Base-by-base conservation (phyloP, 1,140 invertebrate species). In the Notospermus geniculatus region DNA sequence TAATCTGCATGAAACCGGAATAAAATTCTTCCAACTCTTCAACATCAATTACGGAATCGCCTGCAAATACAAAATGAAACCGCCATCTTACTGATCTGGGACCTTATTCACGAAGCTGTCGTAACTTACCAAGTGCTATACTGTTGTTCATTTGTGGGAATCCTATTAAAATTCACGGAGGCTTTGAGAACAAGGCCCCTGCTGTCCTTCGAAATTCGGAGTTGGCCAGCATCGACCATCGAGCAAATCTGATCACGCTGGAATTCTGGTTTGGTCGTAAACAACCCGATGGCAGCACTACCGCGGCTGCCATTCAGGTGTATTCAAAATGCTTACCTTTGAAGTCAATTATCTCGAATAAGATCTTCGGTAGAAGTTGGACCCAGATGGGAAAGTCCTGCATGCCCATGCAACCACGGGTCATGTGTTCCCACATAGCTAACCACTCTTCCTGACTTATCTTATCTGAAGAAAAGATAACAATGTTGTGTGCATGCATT, bases 21-120 rank as follows among this genome's bases (percentile, higher is more conserved):
- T 50, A 50, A n/a, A 23, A 50, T 50, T 50, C 46, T n/a, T 50
- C 46, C 4, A 50, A n/a, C 25, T 50, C 46, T n/a, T 50, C 46
- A 23, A 23, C 46, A 27, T 50, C 46, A 27, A 50, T 50, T 27
- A 7, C n/a, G 25, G 19, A 4, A 27, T 50, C 46, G n/a, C 46
- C 46, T 50, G 46, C 5, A 50, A 27, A 50, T 7, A n/a, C 4
- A 23, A 5, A 50, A 50, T n/a, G 5, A 43, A n/a, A 23, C 25
- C 9, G 4, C n/a, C 25, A 50, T 4, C n/a, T 23, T 19, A 19
- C 4, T 50, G 5, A 50, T 27, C 19, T 43, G 39, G 19, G 19
- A 43, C 11, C 39, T 43, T 13, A 13, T 43, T 43, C 19, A 11
- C 39, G 19, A 43, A 43, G 39, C 39, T n/a, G n/a, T n/a, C n/a